Conservation (phyloP, 2,888 invertebrate species). For the Mimas tiliae region DNA sequence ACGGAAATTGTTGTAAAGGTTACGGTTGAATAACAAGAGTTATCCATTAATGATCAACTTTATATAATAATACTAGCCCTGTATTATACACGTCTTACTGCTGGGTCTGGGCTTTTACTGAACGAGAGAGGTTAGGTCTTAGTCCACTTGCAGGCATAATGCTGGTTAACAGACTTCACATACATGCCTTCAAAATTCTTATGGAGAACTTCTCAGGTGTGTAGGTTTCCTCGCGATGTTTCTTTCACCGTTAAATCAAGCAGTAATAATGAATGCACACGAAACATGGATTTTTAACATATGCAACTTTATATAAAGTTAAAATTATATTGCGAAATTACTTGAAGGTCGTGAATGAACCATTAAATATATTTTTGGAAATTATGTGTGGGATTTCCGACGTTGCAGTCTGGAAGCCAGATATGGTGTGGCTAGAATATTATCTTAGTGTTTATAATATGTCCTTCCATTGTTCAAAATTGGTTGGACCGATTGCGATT, state of each 20-base stretch:
- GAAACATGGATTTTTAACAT: neutral
- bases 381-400: slow-evolving; percentile 16
- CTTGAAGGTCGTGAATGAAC: slow-evolving; percentile 14
- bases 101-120: too few species aligned
- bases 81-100: too few species aligned
- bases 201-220: too few species aligned
- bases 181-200: too few species aligned
- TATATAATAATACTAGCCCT: too few species aligned
- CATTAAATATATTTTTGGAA: slow-evolving; percentile 23
- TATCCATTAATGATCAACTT: neutral
- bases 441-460: slow-evolving; percentile 15
- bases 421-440: slow-evolving; percentile 18
- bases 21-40: slow-evolving; percentile 12
- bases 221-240: too few species aligned
- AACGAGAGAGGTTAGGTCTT: too few species aligned
- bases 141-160: too few species aligned
- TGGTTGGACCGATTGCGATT: slow-evolving; percentile 6
- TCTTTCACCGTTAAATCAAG: too few species aligned
- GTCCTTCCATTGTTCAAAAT: slow-evolving; percentile 21
- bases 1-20: slow-evolving; percentile 9
- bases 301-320: neutral
- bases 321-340: slow-evolving; percentile 4
- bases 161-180: too few species aligned
- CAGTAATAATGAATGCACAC: too few species aligned
- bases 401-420: slow-evolving; percentile 14